phyloP scores from a whole-genome alignment of 1,140 invertebrate species.

The Triops longicaudatus region DNA sequence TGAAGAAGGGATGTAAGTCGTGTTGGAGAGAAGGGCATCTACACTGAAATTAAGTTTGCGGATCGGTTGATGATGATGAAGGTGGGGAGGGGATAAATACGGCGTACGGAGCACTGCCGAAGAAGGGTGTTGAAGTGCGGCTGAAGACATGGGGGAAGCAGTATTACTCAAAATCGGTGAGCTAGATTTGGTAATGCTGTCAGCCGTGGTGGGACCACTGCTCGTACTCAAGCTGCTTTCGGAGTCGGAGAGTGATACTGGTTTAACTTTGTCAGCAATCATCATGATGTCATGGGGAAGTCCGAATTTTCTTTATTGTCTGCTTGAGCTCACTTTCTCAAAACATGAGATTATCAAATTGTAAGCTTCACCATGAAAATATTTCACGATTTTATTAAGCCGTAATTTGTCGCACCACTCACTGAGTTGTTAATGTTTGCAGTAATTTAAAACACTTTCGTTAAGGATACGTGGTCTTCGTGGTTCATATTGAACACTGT shows the following conservation, averaged over 20 bases:
- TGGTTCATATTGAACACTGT: too few species aligned
- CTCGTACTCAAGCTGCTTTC: background rate
- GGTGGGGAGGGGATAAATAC: background rate
- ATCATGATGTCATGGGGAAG: constrained; percentile 12
- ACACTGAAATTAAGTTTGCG: constrained; percentile 26
- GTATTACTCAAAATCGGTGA: background rate
- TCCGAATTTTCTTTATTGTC: background rate
- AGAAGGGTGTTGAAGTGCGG: background rate
- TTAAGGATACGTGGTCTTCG: too few species aligned
- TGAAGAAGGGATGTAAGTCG: background rate
- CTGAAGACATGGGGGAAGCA: background rate
- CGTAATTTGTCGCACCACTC: too few species aligned
- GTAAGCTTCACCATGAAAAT: too few species aligned
- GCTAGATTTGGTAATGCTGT: background rate
- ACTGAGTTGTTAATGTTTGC: too few species aligned
- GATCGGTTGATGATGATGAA: background rate
- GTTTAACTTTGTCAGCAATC: constrained; percentile 12
- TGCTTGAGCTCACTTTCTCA: background rate
- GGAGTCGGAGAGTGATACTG: background rate
- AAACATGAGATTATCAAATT: background rate
- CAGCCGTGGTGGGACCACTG: background rate
- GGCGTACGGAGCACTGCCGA: background rate
- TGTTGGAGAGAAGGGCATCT: constrained; percentile 25
- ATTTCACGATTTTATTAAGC: too few species aligned
- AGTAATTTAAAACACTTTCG: too few species aligned